Base-by-base conservation (phyloP, 2,113 vertebrate genomes). In the Grammomys surdaster region DNA sequence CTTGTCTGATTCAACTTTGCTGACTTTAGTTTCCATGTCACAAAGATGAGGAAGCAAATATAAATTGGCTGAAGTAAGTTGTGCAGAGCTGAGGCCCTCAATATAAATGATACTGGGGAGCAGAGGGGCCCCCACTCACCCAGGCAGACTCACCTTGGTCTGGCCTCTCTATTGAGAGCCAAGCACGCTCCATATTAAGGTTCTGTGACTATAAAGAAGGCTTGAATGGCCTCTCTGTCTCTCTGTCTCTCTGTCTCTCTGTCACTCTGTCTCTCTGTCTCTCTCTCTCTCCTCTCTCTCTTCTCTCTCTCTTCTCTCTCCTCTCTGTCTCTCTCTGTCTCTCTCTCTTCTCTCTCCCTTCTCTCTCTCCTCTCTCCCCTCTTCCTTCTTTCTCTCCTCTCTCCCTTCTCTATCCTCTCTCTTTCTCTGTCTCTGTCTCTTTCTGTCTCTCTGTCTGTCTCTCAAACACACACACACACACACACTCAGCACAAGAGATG, bases 101-200 rank as follows among this genome's bases (percentile, higher is more conserved):
- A 22, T 0, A 0, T 11, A 3, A 12, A 2, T 33, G 0, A 58
- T 10, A 17, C 1, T 0, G 1, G 36, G 8, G 8, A 19, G 0
- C 72, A 90, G 48, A 58, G 0, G 0, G 56, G 56, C 14, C n/a
- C n/a, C n/a, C 0, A 1, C 31, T 3, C 46, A 13, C 43, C 73
- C 1, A 10, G 1, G 0, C 1, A 19, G 36, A 20, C 26, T 76
- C 36, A 40, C 70, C 67, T 46, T 73, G 88, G 78, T 90, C 69
- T 56, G 54, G 67, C 36, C 67, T 43, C 0, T 58, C 19, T 56
- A 1, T 1, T 31, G 20, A 28, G 76, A 20, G 7, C 14, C 60
- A 69, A 33, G 16, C 4, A 54, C 75, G 58, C 24, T 54, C 24
- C 90, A 63, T 56, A 5, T 16, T 70, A 87, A 89, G 43, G 8